Evolutionary conservation across 2,113 vertebrate genomes (phyloP), one percentile per base, ranked within the genome.

Genomic region (Pogonocichla stellata): DNA sequence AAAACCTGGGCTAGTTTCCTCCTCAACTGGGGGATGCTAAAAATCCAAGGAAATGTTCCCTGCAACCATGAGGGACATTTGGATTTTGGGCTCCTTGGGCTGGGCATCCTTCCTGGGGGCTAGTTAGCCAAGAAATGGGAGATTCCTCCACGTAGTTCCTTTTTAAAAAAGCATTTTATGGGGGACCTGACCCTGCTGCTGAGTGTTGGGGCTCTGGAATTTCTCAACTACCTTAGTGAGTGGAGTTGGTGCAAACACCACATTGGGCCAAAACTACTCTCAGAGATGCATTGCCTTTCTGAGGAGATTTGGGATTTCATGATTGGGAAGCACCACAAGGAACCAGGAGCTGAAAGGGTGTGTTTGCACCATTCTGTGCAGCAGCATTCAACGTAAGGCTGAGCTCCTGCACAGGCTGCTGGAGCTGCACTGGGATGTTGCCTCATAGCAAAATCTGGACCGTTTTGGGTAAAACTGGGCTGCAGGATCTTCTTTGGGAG

Each of bases 1-100:
- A 90, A 88, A 83, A 10, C 12, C 33, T n/a, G n/a, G 19, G 47
- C 29, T 69, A 40, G 51, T 74, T 94, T 95, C 34, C 60, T 90
- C 28, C 48, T 67, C 65, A 79, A 61, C 26, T 4, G 1, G 29
- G 33, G 13, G 20, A n/a, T 80, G 40, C 40, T 83, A 38, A 75
- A 92, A 90, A 4, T 33, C 12, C 1, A 4, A 45, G 29, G 19
- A 87, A 86, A 69, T 17, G 33, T 56, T 14, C 53, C 10, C 36
- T 54, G 51, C 42, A 53, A 34, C 8, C 42, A 16, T 29, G 36
- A 86, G 26, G 33, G 8, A 87, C n/a, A 64, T 0, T 9, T 15
- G 11, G 15, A 28, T 79, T 93, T 91, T 81, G 28, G 67, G 43
- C 8, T 14, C 8, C 26, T 78, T 80, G 31, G 62, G 28, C 17